Evolutionary conservation across 2,113 vertebrate genomes (phyloP).

Genomic region (Tyrannus savana): DNA sequence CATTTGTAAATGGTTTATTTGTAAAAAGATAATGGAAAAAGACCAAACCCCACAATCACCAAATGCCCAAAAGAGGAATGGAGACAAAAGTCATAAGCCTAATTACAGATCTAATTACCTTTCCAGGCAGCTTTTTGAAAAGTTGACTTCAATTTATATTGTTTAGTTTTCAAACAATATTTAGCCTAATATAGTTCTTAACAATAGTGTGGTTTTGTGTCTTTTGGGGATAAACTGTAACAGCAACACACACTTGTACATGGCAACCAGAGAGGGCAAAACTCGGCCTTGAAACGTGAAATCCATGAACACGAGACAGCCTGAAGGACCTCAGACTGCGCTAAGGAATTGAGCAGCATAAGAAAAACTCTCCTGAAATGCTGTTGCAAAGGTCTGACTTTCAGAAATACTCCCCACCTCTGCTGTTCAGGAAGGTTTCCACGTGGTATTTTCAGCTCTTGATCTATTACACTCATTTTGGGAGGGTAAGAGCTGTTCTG

Average conservation of each 20-base stretch:
- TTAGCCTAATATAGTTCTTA: slow-evolving; percentile 15
- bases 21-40: slow-evolving; percentile 49
- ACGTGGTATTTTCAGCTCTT: background rate
- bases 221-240: background rate
- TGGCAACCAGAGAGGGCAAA: background rate
- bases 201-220: background rate
- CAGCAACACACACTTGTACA: background rate
- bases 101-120: slow-evolving; percentile 44
- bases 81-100: slow-evolving; percentile 1
- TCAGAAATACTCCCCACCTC: background rate
- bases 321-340: accelerated
- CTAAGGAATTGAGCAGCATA: background rate
- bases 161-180: slow-evolving; percentile 39
- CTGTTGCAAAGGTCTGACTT: background rate
- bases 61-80: slow-evolving; percentile 55
- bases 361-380: background rate
- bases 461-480: background rate
- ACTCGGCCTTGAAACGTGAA: background rate
- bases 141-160: slow-evolving; percentile 32
- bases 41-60: slow-evolving; percentile 40
- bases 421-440: background rate
- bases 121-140: slow-evolving; percentile 56
- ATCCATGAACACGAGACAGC: background rate
- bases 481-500: background rate
- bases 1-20: slow-evolving; percentile 33